Evolutionary conservation across 2,797 vertebrate species (phyloP).

Genomic region (Sebastes cheni): DNA sequence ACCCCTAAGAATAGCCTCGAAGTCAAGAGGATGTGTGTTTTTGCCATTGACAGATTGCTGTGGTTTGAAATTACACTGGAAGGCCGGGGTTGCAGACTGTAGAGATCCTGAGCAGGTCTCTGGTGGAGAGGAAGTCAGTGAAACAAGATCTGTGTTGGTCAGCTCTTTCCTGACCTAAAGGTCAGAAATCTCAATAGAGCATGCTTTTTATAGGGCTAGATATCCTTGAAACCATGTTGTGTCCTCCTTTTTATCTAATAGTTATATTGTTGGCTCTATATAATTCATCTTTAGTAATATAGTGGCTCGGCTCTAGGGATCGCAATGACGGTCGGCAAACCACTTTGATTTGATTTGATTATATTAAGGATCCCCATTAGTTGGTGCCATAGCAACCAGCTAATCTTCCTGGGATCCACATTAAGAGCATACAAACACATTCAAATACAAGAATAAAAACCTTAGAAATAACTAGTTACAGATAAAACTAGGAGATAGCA

Average conservation of each 20-base stretch:
- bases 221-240: slow-evolving; percentile 56
- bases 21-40: slow-evolving; percentile 47
- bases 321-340: background rate
- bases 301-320: background rate
- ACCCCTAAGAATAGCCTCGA: slow-evolving; percentile 57
- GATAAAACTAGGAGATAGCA: no score
- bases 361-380: no score
- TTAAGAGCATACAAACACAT: no score
- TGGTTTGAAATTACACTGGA: slow-evolving; percentile 74
- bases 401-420: no score
- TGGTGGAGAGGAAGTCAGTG: slow-evolving; percentile 70
- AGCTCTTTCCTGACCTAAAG: slow-evolving; percentile 81
- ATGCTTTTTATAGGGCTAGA: slow-evolving; percentile 64
- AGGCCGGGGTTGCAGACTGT: slow-evolving; percentile 35
- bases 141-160: slow-evolving; percentile 79
- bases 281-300: slow-evolving; percentile 9
- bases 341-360: background rate
- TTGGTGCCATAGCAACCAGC: no score
- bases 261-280: slow-evolving; percentile 8
- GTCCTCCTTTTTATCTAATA: slow-evolving; percentile 8
- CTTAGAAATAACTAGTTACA: no score
- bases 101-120: slow-evolving; percentile 52
- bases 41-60: slow-evolving; percentile 57
- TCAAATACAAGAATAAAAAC: no score
- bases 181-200: slow-evolving; percentile 75